These are phyloP conservation scores for Procambarus clarkii DNA, from an alignment of 1,140 invertebrate genomes.

Conservation along the genomic window DNA sequence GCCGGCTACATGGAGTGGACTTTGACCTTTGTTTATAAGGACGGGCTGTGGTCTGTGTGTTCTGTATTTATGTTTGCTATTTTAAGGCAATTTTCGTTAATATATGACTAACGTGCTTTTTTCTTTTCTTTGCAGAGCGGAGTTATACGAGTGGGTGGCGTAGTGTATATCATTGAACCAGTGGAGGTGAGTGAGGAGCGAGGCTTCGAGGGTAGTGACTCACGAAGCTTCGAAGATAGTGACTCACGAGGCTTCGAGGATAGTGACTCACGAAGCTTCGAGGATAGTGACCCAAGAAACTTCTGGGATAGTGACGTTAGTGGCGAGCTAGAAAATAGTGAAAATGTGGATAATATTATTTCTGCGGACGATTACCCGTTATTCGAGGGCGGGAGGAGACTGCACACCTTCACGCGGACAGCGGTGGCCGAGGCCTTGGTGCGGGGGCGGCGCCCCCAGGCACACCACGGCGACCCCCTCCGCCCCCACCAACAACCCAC, in stretches of 20 bases:
- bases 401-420: neutral
- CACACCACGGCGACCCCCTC: neutral
- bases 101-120: neutral
- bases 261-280: neutral
- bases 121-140: neutral
- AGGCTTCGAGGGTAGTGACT: neutral
- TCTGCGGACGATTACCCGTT: neutral
- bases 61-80: too few species aligned
- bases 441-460: neutral
- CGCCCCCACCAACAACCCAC: neutral
- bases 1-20: too few species aligned
- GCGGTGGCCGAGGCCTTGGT: neutral
- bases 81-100: too few species aligned
- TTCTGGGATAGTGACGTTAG: neutral
- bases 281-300: neutral
- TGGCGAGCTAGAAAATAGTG: neutral
- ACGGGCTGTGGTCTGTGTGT: too few species aligned
- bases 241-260: neutral
- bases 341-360: neutral
- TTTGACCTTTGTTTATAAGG: too few species aligned
- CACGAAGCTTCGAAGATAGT: neutral
- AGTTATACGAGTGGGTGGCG: conserved; percentile 18
- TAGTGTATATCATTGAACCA: conserved; percentile 27
- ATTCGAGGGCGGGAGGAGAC: neutral
- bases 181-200: conserved; percentile 8